Conservation (phyloP, 2,888 invertebrate species). For the Cetonia aurata region DNA sequence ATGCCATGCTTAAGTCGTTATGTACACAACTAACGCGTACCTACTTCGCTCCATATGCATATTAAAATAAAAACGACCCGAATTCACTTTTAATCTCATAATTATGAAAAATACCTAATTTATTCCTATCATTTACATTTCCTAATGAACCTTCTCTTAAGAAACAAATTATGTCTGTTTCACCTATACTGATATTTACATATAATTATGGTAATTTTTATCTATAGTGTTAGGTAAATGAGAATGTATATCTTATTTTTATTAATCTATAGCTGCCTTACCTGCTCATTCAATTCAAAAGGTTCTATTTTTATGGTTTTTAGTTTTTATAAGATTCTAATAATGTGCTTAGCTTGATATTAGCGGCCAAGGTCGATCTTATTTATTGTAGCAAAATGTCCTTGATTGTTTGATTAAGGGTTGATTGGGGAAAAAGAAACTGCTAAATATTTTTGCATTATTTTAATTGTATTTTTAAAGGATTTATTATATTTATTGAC, state of each 20-base stretch:
- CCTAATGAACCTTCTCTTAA: conserved; percentile 32
- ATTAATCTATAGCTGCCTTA: no score
- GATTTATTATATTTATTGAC: no score
- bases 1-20: not conserved
- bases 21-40: conserved; percentile 6
- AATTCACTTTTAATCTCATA: conserved; percentile 24
- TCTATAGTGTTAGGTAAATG: conserved; percentile 30
- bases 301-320: no score
- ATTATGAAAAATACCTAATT: conserved; percentile 36
- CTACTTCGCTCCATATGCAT: not conserved
- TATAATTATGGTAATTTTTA: conserved; percentile 41
- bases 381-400: no score
- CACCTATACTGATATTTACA: conserved; percentile 32
- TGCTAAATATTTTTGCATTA: no score
- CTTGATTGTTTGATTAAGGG: no score
- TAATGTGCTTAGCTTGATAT: no score
- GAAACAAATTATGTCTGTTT: conserved; percentile 18
- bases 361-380: no score
- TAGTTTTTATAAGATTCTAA: no score
- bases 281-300: conserved; percentile 7
- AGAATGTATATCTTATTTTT: conserved; percentile 10
- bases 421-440: no score
- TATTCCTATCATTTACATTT: conserved; percentile 27
- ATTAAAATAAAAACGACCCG: not conserved
- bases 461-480: no score